Base-by-base conservation (phyloP, 2,113 vertebrate species). In the Syngnathus floridae region DNA sequence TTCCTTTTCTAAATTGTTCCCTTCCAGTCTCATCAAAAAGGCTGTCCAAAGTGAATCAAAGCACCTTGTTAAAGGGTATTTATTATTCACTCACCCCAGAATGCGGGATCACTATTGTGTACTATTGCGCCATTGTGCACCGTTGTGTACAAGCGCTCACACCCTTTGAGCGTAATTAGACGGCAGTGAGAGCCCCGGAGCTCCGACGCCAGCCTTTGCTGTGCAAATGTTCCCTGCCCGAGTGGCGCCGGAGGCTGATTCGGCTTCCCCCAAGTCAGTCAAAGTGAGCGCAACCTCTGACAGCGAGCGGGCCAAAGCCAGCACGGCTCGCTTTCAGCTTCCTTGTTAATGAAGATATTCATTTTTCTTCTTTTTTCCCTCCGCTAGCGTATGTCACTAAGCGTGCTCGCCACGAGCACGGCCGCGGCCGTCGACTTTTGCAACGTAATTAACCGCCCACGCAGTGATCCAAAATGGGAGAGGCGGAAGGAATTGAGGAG, bases 331-430 rank as follows among this genome's bases (percentile, higher is more conserved):
- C 21, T 9, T 80, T 70, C 22, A 4, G 46, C 22, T 66, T 12
- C 0, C 60, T 61, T 73, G 45, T 72, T 84, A 81, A 80, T 86
- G 80, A 76, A 79, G 73, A 70, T 70, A 70, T 75, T 75, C 76
- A 59, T 58, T 75, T 72, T 62, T 73, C 64, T 56, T 55, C 12
- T 14, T 13, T 21, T 14, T 14, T 26, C 14, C 22, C 3, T 6
- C 22, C 10, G 78, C 38, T 9, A 78, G 58, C 61, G 66, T 67
- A 49, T 71, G 58, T 38, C 52, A 56, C 69, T 75, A n/a, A n/a
- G n/a, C n/a, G n/a, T n/a, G 43, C 68, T 51, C 62, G 36, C 41
- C 52, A 69, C 48, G 16, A 68, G 31, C 56, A 70, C 57, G 49
- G 59, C n/a, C 62, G 46, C 52, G 66, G 62, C n/a, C 63, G 8